Conservation (phyloP, 2,797 vertebrate species). For the Iguana delicatissima region DNA sequence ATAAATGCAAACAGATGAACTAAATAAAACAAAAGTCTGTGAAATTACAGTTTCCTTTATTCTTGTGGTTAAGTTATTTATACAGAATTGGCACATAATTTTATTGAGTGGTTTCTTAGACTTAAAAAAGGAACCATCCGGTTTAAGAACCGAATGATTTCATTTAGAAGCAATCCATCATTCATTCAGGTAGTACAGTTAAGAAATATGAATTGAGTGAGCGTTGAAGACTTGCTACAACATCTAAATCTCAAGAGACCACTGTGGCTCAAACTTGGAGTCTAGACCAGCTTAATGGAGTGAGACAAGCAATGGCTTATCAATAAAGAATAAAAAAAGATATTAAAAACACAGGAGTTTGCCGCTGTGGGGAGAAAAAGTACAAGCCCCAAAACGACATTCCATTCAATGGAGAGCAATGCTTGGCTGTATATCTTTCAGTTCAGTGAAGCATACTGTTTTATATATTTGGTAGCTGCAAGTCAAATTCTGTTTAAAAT, state of each 20-base stretch:
- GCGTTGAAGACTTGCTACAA: constrained; percentile 11
- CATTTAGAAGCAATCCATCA: constrained; percentile 69
- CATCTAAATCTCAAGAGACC: constrained; percentile 9
- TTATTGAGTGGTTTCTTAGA: constrained; percentile 75
- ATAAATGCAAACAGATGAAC: constrained; percentile 82
- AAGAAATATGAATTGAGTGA: constrained; percentile 29
- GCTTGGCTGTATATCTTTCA: constrained; percentile 26
- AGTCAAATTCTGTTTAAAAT: constrained; percentile 57
- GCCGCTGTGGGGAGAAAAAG: not conserved
- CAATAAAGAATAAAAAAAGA: not conserved
- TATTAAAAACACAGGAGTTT: constrained; percentile 37
- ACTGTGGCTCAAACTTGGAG: not conserved
- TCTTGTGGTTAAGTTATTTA: constrained; percentile 76
- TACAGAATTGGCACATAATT: constrained; percentile 79
- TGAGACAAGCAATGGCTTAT: constrained; percentile 36
- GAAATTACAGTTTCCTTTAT: constrained; percentile 80
- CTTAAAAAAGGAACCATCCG: constrained; percentile 71
- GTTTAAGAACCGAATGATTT: constrained; percentile 72
- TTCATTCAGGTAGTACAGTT: constrained; percentile 52
- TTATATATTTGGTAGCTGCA: constrained; percentile 27
- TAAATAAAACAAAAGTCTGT: constrained; percentile 74
- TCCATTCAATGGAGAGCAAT: constrained; percentile 49
- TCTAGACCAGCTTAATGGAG: constrained; percentile 16
- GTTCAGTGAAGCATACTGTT: constrained; percentile 31
- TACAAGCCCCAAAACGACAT: constrained; percentile 43